Evolutionary conservation across 2,113 vertebrate genomes (phyloP).

Genomic region (Suricata suricatta): DNA sequence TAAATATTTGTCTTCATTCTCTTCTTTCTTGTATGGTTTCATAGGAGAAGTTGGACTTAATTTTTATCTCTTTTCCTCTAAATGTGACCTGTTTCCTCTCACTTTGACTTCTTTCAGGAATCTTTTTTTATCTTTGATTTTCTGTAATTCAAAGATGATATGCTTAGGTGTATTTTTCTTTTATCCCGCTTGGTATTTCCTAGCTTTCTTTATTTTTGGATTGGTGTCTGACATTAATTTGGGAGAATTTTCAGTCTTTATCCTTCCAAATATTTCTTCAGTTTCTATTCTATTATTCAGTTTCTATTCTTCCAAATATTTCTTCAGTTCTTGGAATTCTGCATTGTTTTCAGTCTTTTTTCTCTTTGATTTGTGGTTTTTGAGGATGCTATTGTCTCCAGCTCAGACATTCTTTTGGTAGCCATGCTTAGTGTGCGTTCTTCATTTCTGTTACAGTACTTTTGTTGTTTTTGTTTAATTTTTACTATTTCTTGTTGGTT

Average conservation of each 20-base stretch:
- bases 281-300: background rate
- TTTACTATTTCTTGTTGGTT: background rate
- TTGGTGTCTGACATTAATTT: background rate
- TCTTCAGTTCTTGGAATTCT: background rate
- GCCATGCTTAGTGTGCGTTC: background rate
- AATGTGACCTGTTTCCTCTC: background rate
- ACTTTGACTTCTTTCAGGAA: background rate
- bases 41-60: background rate
- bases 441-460: background rate
- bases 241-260: background rate
- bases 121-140: background rate
- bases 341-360: background rate
- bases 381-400: background rate
- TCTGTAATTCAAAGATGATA: background rate
- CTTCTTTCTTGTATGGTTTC: background rate
- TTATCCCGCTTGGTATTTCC: background rate
- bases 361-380: background rate
- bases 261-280: background rate
- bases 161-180: background rate
- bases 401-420: background rate
- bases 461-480: background rate
- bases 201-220: background rate
- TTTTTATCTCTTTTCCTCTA: background rate
- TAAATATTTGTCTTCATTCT: background rate
- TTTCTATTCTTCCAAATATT: background rate